Conservation (phyloP, 2,113 vertebrate species). For the Zonotrichia leucophrys region DNA sequence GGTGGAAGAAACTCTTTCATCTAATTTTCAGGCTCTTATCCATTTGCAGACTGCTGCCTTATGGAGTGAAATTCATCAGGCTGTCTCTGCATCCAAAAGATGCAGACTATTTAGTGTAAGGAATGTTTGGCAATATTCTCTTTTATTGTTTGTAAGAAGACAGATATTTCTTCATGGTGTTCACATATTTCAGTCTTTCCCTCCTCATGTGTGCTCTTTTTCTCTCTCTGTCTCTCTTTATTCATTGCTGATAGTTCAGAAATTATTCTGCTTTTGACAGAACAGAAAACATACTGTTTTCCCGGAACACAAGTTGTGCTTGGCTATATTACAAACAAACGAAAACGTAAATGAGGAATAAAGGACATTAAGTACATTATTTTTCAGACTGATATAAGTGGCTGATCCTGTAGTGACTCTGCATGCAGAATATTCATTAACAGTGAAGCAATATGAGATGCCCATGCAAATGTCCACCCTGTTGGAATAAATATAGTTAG, state of each 20-base stretch:
- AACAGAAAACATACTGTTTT: neutral
- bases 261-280: neutral
- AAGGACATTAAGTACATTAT: neutral
- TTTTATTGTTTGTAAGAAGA: neutral
- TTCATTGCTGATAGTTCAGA: neutral
- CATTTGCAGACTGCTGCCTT: neutral
- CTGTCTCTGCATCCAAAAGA: neutral
- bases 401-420: conserved; percentile 6
- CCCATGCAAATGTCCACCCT: neutral
- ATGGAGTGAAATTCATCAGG: conserved; percentile 4
- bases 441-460: neutral
- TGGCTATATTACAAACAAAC: neutral
- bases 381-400: neutral
- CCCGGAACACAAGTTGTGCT: neutral
- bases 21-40: conserved; percentile 1
- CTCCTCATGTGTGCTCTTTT: neutral
- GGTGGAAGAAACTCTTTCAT: neutral
- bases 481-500: conserved; percentile 7
- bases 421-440: conserved; percentile 23
- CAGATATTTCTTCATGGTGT: neutral
- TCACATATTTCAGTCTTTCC: neutral
- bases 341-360: neutral
- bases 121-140: neutral
- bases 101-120: neutral
- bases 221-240: neutral